These are phyloP conservation scores for Trachelus iudaicus DNA, from an alignment of 2,888 invertebrate species.

Conservation along the genomic window DNA sequence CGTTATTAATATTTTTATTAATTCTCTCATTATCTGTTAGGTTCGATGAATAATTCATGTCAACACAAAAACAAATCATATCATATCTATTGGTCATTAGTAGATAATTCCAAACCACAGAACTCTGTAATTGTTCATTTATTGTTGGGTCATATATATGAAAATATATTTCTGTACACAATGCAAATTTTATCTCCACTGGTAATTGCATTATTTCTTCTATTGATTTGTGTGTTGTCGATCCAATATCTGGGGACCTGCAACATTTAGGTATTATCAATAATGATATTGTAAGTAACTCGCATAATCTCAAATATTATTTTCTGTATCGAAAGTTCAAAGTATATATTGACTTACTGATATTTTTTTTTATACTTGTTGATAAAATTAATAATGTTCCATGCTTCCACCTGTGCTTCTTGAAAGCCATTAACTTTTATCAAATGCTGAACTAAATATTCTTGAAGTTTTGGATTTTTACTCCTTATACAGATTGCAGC, in stretches of 20 bases:
- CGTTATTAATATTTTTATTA: slow-evolving; percentile 19
- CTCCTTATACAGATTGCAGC: slow-evolving; percentile 71
- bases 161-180: slow-evolving; percentile 60
- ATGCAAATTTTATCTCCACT: slow-evolving; percentile 45
- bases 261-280: neutral
- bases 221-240: slow-evolving; percentile 57
- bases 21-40: slow-evolving; percentile 7
- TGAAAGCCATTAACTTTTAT: slow-evolving; percentile 66
- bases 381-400: slow-evolving; percentile 64
- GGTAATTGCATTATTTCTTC: slow-evolving; percentile 50
- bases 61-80: slow-evolving; percentile 73
- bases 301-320: neutral
- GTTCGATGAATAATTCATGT: slow-evolving; percentile 66
- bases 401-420: slow-evolving; percentile 56
- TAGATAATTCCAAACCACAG: slow-evolving; percentile 72
- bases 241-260: neutral
- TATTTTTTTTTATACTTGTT: slow-evolving; percentile 46
- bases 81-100: slow-evolving; percentile 72
- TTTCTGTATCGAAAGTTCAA: neutral
- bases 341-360: slow-evolving; percentile 35
- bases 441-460: slow-evolving; percentile 76
- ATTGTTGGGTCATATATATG: slow-evolving; percentile 53
- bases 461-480: slow-evolving; percentile 70
- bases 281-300: neutral
- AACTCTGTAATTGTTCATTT: slow-evolving; percentile 51